These are phyloP conservation scores for Zaprionus bogoriensis DNA, from an alignment of 2,888 invertebrate species.

Conservation along the genomic window DNA sequence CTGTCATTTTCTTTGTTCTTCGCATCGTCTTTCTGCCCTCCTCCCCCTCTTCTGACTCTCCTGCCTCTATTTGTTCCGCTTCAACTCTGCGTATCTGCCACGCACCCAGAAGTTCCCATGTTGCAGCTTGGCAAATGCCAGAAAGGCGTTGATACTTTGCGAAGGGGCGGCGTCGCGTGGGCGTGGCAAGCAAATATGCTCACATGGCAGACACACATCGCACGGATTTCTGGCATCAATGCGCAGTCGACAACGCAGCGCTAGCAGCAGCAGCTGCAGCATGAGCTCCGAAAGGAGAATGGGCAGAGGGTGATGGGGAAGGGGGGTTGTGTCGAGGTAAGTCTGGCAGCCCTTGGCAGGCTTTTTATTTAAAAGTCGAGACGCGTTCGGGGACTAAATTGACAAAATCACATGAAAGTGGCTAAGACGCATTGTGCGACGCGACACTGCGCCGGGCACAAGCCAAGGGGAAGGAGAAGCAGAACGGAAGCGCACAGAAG, in stretches of 20 bases:
- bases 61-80: not conserved
- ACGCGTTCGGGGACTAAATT: conserved; percentile 50
- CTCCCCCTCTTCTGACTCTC: not conserved
- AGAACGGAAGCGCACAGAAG: not conserved
- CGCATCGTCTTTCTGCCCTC: not conserved
- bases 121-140: conserved; percentile 29
- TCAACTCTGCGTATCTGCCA: not conserved
- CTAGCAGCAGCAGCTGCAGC: conserved; percentile 1
- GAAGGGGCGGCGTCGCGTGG: not conserved
- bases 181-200: conserved; percentile 54
- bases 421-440: conserved; percentile 30
- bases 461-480: not conserved
- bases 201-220: conserved; percentile 47
- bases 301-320: conserved; percentile 2
- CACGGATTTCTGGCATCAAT: conserved; percentile 65
- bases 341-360: too few species aligned
- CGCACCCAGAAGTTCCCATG: conserved; percentile 16
- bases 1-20: conserved; percentile 28
- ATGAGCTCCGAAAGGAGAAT: not conserved
- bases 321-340: too few species aligned
- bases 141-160: conserved; percentile 31
- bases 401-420: conserved; percentile 63
- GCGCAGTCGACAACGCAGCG: conserved; percentile 40
- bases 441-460: not conserved
- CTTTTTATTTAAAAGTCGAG: conserved; percentile 53